Base-by-base conservation (phyloP, 1,140 invertebrate genomes). In the Heliconius hermathena region DNA sequence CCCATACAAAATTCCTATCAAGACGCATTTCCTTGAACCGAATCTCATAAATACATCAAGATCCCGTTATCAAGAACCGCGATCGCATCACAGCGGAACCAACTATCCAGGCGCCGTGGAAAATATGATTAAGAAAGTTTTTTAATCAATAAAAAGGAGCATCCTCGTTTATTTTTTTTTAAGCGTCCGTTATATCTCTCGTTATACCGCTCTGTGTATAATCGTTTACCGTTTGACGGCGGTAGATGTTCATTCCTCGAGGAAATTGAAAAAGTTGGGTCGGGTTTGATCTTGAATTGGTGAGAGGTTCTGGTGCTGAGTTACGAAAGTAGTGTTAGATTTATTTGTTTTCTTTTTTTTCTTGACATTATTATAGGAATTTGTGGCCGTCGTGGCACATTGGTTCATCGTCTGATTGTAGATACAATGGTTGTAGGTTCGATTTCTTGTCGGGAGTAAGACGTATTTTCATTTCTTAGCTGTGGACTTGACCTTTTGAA, bases 91-190 rank as follows among this genome's bases (percentile, higher is more conserved):
- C 26, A 26, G 26, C 26, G 26, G 9, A 13, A 22, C 60, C 60
- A 66, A 66, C 60, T 66, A 66, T 66, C 60, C 26, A 29, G 60
- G 60, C 60, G 13, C 60, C 60, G 60, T 26, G 13, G 60, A 22
- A 66, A 66, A 66, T 66, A 29, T 66, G 60, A 66, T 66, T 66
- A 66, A 66, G 60, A 66, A 66, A 66, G 60, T 66, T 66, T 66
- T 66, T 66, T 66, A 66, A 66, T 66, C 60, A 66, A 66, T 66
- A 66, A 66, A 60, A 29, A 66, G 60, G 22, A 66, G 22, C 22
- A 11, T 66, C 60, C 9, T n/a, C 60, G 11, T 66, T 66, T 22
- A 60, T 60, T 22, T 29, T 22, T 60, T 66, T 66, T 29, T 57
- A n/a, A 57, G 60, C 22, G 29, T 29, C 60, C 60, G 60, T 29